A percentile compares a stretch with the other conserved stretches of the same genome.
Conservation (phyloP, 2,797 vertebrate species). For the Serranus cabrilla region DNA sequence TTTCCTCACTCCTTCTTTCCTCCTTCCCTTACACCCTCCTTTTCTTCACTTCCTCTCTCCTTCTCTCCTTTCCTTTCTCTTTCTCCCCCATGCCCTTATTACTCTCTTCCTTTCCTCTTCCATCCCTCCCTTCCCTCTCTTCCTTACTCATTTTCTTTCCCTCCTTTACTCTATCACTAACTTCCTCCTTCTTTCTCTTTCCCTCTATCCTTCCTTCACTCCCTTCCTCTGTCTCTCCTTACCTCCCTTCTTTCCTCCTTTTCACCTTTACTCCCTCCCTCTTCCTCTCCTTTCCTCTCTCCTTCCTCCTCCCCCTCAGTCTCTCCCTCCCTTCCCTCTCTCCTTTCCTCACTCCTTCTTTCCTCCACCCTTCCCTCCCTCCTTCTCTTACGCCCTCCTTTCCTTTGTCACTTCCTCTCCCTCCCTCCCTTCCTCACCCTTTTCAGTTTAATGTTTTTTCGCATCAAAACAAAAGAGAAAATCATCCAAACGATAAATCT, state of each 20-base stretch:
- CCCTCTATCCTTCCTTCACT: neutral
- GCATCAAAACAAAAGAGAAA: neutral
- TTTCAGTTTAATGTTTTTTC: neutral
- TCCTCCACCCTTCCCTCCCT: neutral
- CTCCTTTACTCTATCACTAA: too few relatives aligned
- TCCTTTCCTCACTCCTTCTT: too few relatives aligned
- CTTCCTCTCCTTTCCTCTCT: neutral
- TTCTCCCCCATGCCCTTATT: too few relatives aligned
- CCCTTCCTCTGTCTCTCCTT: neutral
- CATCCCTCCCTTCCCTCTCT: neutral
- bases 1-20: too few relatives aligned
- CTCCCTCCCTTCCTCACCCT: neutral
- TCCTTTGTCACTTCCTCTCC: too few relatives aligned
- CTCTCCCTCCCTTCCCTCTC: too few relatives aligned
- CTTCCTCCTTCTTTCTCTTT: neutral
- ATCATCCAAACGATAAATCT: too few relatives aligned
- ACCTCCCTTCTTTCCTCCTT: neutral
- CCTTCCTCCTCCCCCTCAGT: too few relatives aligned
- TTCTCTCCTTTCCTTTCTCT: neutral
- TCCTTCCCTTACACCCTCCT: neutral
- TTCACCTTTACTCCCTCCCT: neutral
- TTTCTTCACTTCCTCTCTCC: neutral
- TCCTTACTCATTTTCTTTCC: rapidly evolving
- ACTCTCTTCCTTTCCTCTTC: neutral
- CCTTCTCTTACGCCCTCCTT: too few relatives aligned